Conservation (phyloP, 2,888 invertebrate genomes). For the Caenorhabditis angaria region DNA sequence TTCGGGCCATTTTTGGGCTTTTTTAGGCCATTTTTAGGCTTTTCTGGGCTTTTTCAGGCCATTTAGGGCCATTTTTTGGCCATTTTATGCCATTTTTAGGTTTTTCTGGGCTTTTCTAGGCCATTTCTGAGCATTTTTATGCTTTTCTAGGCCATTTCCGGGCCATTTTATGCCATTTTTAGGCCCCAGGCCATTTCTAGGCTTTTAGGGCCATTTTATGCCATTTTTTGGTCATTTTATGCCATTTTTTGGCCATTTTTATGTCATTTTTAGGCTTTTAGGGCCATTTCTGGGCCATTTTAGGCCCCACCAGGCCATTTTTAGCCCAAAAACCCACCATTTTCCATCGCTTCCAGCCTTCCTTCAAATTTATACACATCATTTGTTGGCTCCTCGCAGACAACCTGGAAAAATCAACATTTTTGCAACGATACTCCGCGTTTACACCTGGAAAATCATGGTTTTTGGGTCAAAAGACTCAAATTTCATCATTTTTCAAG, state of each 20-base stretch:
- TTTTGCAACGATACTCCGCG: background rate
- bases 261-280: too few species aligned
- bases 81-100: background rate
- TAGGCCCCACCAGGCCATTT: background rate
- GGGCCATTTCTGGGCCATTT: background rate
- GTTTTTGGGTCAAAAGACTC: too few species aligned
- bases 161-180: background rate
- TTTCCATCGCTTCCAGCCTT: conserved; percentile 71
- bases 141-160: background rate
- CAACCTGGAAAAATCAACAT: conserved; percentile 79
- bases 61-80: background rate
- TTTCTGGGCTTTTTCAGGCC: background rate
- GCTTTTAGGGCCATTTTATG: background rate
- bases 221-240: background rate
- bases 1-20: background rate
- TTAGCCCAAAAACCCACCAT: conserved; percentile 76
- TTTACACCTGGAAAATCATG: background rate
- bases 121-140: too few species aligned
- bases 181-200: background rate
- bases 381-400: conserved; percentile 92
- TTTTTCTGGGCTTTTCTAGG: background rate
- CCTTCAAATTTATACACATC: conserved; percentile 95
- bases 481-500: background rate
- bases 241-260: background rate
- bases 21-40: background rate